Conservation (phyloP, 2,797 vertebrate genomes). For the Alosa sapidissima region DNA sequence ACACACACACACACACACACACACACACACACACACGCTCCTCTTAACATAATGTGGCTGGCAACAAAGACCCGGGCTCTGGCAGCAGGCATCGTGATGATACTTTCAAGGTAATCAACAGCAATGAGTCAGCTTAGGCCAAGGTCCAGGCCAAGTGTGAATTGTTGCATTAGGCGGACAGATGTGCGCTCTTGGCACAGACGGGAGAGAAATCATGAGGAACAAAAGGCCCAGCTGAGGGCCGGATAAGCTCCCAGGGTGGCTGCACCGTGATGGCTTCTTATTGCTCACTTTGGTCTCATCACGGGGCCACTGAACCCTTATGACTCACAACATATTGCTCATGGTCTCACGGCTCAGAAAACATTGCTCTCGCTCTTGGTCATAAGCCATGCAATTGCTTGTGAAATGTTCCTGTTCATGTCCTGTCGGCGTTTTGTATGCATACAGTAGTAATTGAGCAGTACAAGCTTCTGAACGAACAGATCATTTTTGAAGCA, state of each 20-base stretch:
- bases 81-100: slow-evolving; percentile 21
- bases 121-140: neutral
- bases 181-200: neutral
- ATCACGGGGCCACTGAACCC: neutral
- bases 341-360: neutral
- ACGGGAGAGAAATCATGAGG: neutral
- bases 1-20: neutral
- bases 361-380: neutral
- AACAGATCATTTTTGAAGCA: neutral
- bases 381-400: neutral
- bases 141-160: neutral
- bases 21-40: neutral
- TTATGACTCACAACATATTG: neutral
- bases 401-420: neutral
- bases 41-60: slow-evolving; percentile 40
- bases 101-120: slow-evolving; percentile 9
- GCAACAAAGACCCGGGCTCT: slow-evolving; percentile 37
- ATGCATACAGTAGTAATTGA: neutral
- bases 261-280: neutral
- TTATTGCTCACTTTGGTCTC: neutral
- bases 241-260: neutral
- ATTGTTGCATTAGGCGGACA: neutral
- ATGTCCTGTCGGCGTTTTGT: neutral
- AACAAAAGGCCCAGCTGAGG: neutral
- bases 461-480: neutral